A percentile compares a stretch with the other conserved stretches of the same genome.
Conservation (phyloP, 2,888 invertebrate genomes). For the Hecatera dysodea region DNA sequence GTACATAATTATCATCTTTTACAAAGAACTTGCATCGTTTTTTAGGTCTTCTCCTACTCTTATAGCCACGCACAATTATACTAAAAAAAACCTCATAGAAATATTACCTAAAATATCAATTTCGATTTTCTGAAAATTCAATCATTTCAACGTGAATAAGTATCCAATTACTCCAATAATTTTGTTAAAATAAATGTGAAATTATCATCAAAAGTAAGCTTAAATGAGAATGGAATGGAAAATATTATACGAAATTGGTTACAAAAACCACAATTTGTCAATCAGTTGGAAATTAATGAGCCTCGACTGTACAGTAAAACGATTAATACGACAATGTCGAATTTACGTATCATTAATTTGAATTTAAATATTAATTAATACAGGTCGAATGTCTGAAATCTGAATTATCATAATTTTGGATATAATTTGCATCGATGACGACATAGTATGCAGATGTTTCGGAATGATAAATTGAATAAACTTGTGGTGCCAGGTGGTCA, state of each 20-base stretch:
- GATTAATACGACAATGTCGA: conserved; percentile 21
- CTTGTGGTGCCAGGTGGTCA: background rate
- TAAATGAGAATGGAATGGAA: conserved; percentile 30
- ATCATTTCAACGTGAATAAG: conserved; percentile 8
- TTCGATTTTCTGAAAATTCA: conserved; percentile 6
- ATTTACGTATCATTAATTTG: conserved; percentile 24
- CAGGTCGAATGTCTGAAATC: conserved; percentile 10
- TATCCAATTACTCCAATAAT: conserved; percentile 40
- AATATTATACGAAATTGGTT: conserved; percentile 23
- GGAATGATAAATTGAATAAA: background rate
- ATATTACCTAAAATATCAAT: background rate
- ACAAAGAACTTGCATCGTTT: background rate
- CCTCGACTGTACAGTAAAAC: conserved; percentile 32
- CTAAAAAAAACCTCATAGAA: background rate
- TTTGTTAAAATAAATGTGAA: conserved; percentile 31
- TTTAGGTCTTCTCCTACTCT: background rate
- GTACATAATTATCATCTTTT: background rate
- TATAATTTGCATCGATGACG: conserved; percentile 27
- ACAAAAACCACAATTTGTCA: conserved; percentile 28
- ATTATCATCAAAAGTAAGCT: conserved; percentile 15
- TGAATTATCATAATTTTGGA: conserved; percentile 20
- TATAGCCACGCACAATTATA: background rate
- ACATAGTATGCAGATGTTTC: conserved; percentile 8
- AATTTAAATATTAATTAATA: conserved; percentile 13
- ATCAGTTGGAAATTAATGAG: conserved; percentile 48